Conservation (phyloP, 2,797 vertebrate genomes). For the Syncerus caffer region DNA sequence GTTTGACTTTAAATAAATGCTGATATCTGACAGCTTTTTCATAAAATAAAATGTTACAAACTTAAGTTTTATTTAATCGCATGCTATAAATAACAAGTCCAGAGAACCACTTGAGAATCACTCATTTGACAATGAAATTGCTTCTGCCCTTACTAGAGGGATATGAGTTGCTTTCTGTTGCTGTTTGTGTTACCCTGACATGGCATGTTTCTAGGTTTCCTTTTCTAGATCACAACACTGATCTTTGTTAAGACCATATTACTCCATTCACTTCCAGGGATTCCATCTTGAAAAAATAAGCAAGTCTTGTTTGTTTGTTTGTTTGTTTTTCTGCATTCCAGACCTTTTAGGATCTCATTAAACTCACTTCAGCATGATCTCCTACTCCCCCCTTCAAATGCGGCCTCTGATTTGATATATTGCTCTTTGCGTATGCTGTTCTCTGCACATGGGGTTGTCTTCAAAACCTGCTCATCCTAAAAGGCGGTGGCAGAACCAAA, state of each 20-base stretch:
- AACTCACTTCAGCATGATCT: not conserved
- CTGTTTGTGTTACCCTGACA: not conserved
- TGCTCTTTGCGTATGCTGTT: not conserved
- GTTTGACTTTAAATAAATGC: constrained; percentile 59
- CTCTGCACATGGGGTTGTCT: not conserved
- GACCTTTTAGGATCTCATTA: not conserved
- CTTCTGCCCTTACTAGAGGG: not conserved
- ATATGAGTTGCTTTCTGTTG: not conserved
- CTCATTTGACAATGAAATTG: not conserved
- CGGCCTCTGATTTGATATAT: not conserved
- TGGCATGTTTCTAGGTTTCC: not conserved
- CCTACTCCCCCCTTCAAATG: not conserved
- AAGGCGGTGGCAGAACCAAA: not conserved
- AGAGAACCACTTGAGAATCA: not conserved
- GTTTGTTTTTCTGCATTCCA: not conserved
- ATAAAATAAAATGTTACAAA: constrained; percentile 24
- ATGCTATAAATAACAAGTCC: constrained; percentile 1
- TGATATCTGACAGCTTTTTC: constrained; percentile 46
- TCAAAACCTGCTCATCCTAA: not conserved
- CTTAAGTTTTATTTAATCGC: constrained; percentile 32
- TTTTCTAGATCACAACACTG: not conserved
- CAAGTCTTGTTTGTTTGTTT: not conserved
- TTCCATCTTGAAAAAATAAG: not conserved
- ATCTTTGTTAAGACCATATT: not conserved
- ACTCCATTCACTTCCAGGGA: not conserved